These are phyloP conservation scores for Cepphus grylle DNA, from an alignment of 2,113 vertebrate species.

Conservation along the genomic window DNA sequence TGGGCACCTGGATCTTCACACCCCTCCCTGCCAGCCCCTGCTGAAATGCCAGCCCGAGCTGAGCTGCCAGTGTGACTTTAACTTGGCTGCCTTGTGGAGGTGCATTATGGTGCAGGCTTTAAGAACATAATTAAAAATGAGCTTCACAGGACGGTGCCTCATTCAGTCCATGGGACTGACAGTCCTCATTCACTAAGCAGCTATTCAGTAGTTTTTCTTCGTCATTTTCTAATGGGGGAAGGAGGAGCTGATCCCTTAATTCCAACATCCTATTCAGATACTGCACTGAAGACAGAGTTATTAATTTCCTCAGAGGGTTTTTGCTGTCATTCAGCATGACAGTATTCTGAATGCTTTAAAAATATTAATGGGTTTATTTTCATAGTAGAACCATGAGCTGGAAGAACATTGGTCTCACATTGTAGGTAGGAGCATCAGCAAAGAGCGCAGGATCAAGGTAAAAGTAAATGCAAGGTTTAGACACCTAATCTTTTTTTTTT, in stretches of 20 bases:
- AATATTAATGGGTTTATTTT: constrained; percentile 56
- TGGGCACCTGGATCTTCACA: not conserved
- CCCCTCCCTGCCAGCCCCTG: not conserved
- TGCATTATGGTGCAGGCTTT: not conserved
- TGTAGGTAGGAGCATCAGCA: not conserved
- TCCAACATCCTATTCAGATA: constrained; percentile 10
- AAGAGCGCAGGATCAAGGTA: not conserved
- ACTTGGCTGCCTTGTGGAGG: not conserved
- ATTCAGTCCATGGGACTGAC: not conserved
- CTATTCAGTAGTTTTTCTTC: not conserved
- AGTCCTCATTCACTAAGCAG: not conserved
- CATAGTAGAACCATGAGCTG: not conserved
- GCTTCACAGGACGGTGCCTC: not conserved
- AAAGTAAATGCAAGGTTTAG: not conserved
- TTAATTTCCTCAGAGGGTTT: constrained; percentile 44
- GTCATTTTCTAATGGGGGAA: not conserved
- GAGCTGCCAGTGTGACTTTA: not conserved
- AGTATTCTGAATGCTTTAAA: constrained; percentile 8
- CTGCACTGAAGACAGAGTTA: constrained; percentile 28
- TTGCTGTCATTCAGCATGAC: constrained; percentile 27
- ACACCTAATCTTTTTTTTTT: not conserved
- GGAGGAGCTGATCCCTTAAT: constrained; percentile 41
- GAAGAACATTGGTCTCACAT: not conserved
- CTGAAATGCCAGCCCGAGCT: rapidly evolving
- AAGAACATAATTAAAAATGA: not conserved